Conservation (phyloP, 2,797 vertebrate species). For the Sarcophilus harrisii region DNA sequence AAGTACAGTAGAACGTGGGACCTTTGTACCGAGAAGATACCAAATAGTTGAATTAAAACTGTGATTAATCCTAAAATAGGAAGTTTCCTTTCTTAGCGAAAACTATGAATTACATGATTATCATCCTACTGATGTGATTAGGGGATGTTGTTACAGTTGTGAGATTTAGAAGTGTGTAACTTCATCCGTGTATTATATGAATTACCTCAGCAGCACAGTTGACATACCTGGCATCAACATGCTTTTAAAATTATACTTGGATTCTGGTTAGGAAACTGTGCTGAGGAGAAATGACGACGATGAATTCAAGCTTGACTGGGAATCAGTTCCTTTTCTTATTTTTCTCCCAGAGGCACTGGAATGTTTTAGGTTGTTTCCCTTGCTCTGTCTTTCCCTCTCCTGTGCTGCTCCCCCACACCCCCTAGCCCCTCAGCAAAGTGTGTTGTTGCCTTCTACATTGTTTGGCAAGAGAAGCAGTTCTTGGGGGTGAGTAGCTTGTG, state of each 20-base stretch:
- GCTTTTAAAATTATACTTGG: neutral
- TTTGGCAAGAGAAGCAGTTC: neutral
- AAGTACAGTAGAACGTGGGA: neutral
- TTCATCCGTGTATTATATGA: neutral
- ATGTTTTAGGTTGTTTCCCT: neutral
- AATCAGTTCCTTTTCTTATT: neutral
- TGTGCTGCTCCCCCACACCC: neutral
- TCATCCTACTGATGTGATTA: conserved; percentile 60
- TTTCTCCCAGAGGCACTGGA: neutral
- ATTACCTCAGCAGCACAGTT: neutral
- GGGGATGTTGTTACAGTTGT: conserved; percentile 31
- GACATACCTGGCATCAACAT: neutral
- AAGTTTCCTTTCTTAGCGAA: conserved; percentile 20
- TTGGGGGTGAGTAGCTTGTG: neutral
- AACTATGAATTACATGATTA: conserved; percentile 66
- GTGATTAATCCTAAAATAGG: conserved; percentile 2
- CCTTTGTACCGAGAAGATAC: neutral
- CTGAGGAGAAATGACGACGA: neutral
- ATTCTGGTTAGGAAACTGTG: neutral
- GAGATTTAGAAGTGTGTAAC: neutral
- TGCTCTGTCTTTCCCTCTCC: neutral
- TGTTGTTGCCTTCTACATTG: neutral
- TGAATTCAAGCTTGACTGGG: neutral
- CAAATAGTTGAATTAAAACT: neutral
- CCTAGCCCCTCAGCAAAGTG: neutral